Evolutionary conservation across 2,888 invertebrate genomes (phyloP).

Genomic region (Hydroisotoma schaefferi): DNA sequence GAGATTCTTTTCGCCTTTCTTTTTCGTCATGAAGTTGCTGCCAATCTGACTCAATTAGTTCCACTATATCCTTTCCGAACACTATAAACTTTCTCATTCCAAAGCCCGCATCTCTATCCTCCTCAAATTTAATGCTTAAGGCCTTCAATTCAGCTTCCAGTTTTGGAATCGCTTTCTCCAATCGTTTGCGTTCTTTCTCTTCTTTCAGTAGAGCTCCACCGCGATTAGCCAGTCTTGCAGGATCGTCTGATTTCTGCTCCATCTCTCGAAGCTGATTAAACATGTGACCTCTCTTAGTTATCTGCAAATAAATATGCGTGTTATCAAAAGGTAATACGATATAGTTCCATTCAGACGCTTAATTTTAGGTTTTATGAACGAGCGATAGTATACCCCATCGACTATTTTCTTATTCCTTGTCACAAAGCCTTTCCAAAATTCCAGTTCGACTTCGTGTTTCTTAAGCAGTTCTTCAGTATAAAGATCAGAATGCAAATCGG

Average conservation of each 20-base stretch:
- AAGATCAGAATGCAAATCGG: slow-evolving; percentile 63
- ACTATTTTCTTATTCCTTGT: slow-evolving; percentile 51
- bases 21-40: slow-evolving; percentile 31
- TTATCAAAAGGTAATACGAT: slow-evolving; percentile 25
- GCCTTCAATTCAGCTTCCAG: slow-evolving; percentile 65
- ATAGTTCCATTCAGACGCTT: not conserved
- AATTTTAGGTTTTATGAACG: not conserved
- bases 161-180: slow-evolving; percentile 66
- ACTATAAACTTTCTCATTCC: slow-evolving; percentile 26
- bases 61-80: slow-evolving; percentile 22
- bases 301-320: slow-evolving; percentile 64
- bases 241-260: slow-evolving; percentile 71
- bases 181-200: slow-evolving; percentile 78
- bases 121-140: slow-evolving; percentile 59
- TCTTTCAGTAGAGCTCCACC: slow-evolving; percentile 81
- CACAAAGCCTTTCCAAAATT: slow-evolving; percentile 58
- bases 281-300: slow-evolving; percentile 64
- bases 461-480: slow-evolving; percentile 76
- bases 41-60: slow-evolving; percentile 34
- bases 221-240: slow-evolving; percentile 73
- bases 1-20: slow-evolving; percentile 27
- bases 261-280: slow-evolving; percentile 74
- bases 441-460: slow-evolving; percentile 72
- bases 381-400: slow-evolving; percentile 44
- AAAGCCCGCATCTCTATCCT: slow-evolving; percentile 53